Base-by-base conservation (phyloP, 1,140 invertebrate species). In the Zaprionus taronus region DNA sequence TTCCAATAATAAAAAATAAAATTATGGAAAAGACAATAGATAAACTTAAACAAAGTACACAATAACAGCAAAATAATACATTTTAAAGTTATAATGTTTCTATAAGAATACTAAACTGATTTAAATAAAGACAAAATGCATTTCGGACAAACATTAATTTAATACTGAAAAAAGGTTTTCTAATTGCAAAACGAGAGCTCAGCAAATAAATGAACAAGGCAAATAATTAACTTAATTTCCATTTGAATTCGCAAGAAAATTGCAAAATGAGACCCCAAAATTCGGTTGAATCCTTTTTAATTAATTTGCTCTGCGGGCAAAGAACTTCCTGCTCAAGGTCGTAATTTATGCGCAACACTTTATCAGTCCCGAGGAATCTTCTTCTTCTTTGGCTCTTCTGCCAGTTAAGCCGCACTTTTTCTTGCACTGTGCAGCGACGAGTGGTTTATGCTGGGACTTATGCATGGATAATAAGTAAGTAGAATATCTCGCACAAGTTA, bases 271-370 rank as follows among this genome's bases (percentile, higher is more conserved):
- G 4, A 22, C 20, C 47, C 47, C 41, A 5, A 20, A 24, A 14
- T 51, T 14, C 1, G 4, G 20, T 24, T 51, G 20, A 51, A 51
- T 51, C 47, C 22, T 14, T 22, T 51, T 20, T 24, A 51, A 51
- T 51, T 51, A 51, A 51, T 51, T 51, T 22, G 20, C 22, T 5
- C 47, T 51, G 11, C 20, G 47, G 47, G 11, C 12, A 12, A 47
- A 47, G 41, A 47, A 51, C 22, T 51, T 51, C 47, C 47, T 51
- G 47, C 47, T 14, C 9, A 51, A 51, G 47, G 47, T 24, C 47
- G 47, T 51, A 51, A 51, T 51, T 51, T 51, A 51, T 51, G 20
- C 20, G 20, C 20, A 51, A 51, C 20, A 51, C 47, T 51, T 24
- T 51, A 51, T 51, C 47, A 51, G 9, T 0, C 20, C 47, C 20